Base-by-base conservation (phyloP, 2,888 invertebrate genomes). In the Anticlea derivata region DNA sequence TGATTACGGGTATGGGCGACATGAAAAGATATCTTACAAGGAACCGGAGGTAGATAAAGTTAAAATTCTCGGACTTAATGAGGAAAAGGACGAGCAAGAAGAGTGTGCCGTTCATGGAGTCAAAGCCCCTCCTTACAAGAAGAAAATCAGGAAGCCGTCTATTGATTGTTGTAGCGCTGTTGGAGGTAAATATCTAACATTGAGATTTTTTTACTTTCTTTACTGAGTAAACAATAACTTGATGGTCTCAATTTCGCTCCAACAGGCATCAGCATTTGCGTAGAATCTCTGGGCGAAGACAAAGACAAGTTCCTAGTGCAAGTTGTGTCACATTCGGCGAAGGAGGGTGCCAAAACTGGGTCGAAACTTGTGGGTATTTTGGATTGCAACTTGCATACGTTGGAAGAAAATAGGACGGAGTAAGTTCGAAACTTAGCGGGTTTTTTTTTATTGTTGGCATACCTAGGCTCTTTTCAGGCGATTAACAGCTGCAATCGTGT, bases 341-440 rank as follows among this genome's bases (percentile, higher is more conserved):
- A 91, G 47, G 86, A 92, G 65, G 92, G 91, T 24, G 86, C 83
- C 48, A 92, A 92, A 68, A 92, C 91, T 48, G 93, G 93, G 7
- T 91, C 93, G 7, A 92, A 92, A 63, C 83, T 94, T 49, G 91
- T 93, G 39, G 89, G 92, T 61, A 93, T 93, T 75, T 77, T 92
- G 51, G 92, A 93, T 61, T 80, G 85, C 54, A 91, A 93, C 65
- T 82, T 94, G 44, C 93, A 93, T 59, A 94, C 93, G 7, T 85
- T 94, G 74, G 93, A 94, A 85, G 94, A 94, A 74, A 93, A 93
- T 65, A 88, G 93, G 78, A 87, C 81, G 24, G 92, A 92, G 92
- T 92, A 72, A 83, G 80, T 40, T 31, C 33, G 13, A 22, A 43
- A 37, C 38, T 38, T 37, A 31, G 7, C 41, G 10, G 27, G 39